Evolutionary conservation across 2,113 vertebrate genomes (phyloP), one percentile per base, ranked within the genome.

Genomic region (Nycticryphes semicollaris): DNA sequence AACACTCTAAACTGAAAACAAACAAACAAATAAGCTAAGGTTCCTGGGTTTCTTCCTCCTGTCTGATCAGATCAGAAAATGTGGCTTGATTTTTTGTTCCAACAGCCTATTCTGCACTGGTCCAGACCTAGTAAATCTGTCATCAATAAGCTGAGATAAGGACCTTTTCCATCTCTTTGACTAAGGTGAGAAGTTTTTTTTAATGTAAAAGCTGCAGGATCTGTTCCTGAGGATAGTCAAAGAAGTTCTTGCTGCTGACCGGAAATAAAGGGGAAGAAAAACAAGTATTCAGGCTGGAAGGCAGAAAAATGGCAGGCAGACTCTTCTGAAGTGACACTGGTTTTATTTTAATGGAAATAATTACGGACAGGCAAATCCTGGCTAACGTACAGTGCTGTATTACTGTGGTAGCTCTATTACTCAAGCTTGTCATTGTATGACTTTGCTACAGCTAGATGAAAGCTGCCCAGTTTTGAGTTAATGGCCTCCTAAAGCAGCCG

Each of bases 1-100:
- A 96, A 69, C 56, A 79, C 51, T 91, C 37, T 81, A 87, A 95
- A 75, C 37, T 39, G 70, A 84, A 97, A 96, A 89, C 80, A 97
- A 96, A 77, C 80, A 93, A 92, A 93, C 80, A 93, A 94, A 87
- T 17, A 93, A 91, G 62, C 72, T 79, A 84, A 86, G 20, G 24
- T 83, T 90, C 80, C 69, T 89, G 74, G 25, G 37, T 78, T 92
- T 92, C 70, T 95, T 92, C 69, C 74, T 94, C 64, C 77, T 94
- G 89, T 87, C 87, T 76, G 76, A 87, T 73, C 94, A 69, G n/a
- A 84, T 92, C 53, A 92, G 76, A 93, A 95, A 89, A 90, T 48
- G 21, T 79, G 86, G 18, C 54, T 93, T 93, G 87, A 84, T 57
- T 95, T 89, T 96, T 94, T 72, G 67, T 94, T 94, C 53, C 23